phyloP scores from a whole-genome alignment of 2,888 invertebrate genomes.

The Euphydryas editha region DNA sequence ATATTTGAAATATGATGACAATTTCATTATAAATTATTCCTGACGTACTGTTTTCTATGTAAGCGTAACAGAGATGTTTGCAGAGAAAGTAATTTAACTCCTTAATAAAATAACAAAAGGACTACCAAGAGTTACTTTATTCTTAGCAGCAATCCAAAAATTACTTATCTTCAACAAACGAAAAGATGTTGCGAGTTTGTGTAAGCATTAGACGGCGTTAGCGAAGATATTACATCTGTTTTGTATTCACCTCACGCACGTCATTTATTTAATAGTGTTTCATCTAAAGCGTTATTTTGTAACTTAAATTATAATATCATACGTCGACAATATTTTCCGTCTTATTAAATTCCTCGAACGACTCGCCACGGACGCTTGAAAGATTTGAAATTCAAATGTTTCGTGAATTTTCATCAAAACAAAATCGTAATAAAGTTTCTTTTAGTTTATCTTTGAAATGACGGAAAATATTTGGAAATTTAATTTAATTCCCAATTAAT shows the following conservation, averaged over 20 bases:
- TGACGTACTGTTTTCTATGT: neutral
- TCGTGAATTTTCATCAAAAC: neutral
- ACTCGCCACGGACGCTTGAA: neutral
- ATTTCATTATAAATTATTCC: neutral
- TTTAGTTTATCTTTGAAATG: constrained; percentile 6
- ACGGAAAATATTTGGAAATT: neutral
- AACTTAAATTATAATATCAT: constrained; percentile 21
- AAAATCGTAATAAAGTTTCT: neutral
- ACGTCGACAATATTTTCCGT: neutral
- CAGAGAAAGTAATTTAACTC: neutral
- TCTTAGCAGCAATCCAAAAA: constrained; percentile 23
- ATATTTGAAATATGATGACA: neutral
- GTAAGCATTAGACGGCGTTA: constrained; percentile 24
- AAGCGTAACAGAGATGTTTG: neutral
- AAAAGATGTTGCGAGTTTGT: constrained; percentile 22
- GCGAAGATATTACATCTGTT: constrained; percentile 16
- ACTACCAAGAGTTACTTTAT: constrained; percentile 9
- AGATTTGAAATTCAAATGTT: constrained; percentile 6
- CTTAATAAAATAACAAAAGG: constrained; percentile 5
- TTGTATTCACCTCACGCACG: constrained; percentile 30
- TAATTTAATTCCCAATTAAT: neutral
- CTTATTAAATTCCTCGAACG: neutral
- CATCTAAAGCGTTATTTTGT: constrained; percentile 31
- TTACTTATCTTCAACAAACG: constrained; percentile 25
- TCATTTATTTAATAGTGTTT: constrained; percentile 37